A percentile compares a stretch with the other conserved stretches of the same genome.
These are phyloP conservation scores for Stichodactyla helianthus DNA, from an alignment of 64 coral and sea anemone genomes.

Conservation along the genomic window DNA sequence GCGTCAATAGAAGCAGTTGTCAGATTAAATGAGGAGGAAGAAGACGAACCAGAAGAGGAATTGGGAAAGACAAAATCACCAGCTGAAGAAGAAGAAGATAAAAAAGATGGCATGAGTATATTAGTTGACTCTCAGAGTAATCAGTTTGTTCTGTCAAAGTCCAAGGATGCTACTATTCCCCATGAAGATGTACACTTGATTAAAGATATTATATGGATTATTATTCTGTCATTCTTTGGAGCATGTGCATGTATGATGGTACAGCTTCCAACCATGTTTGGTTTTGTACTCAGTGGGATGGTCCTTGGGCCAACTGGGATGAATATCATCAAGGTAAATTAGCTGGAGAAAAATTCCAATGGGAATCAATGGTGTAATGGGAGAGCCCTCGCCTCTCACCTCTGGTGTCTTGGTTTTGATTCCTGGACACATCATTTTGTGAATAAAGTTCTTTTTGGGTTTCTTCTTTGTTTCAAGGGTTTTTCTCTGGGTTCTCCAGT, in stretches of 20 bases:
- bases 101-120: slow-evolving; percentile 82
- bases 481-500: too few relatives aligned
- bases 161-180: slow-evolving; percentile 87
- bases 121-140: slow-evolving; percentile 91
- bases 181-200: slow-evolving; percentile 95
- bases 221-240: slow-evolving; percentile 77
- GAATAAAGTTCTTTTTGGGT: too few relatives aligned
- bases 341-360: too few relatives aligned
- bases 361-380: too few relatives aligned
- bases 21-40: slow-evolving; percentile 64
- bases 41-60: slow-evolving; percentile 10
- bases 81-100: slow-evolving; percentile 28
- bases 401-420: too few relatives aligned
- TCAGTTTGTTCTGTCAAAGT: slow-evolving; percentile 91
- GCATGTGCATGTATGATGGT: slow-evolving; percentile 59
- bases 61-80: neutral
- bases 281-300: slow-evolving; percentile 87
- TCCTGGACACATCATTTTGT: too few relatives aligned
- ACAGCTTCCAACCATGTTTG: slow-evolving; percentile 96
- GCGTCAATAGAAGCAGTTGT: slow-evolving; percentile 92
- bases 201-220: slow-evolving; percentile 80
- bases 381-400: too few relatives aligned
- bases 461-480: too few relatives aligned
- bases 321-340: slow-evolving; percentile 88
- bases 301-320: slow-evolving; percentile 86